Evolutionary conservation across 2,888 invertebrate genomes (phyloP).

Genomic region (Stenolophus ochropezus): DNA sequence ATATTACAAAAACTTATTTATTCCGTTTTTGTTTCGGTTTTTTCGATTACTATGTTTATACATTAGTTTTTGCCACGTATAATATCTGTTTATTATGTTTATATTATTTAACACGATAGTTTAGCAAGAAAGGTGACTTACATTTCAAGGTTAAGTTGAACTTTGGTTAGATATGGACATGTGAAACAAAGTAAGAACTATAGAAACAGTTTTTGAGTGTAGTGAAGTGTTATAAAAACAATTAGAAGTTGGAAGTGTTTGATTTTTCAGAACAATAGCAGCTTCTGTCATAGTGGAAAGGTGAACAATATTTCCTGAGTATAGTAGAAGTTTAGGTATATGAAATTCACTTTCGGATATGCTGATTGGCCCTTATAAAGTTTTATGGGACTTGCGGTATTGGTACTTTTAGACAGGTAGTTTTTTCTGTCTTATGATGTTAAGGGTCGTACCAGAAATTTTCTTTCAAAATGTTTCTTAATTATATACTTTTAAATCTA

Average conservation of each 20-base stretch:
- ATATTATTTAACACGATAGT: background rate
- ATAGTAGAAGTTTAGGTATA: too few relatives aligned
- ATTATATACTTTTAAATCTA: too few relatives aligned
- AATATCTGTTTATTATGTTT: constrained; percentile 10
- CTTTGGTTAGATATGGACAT: too few relatives aligned
- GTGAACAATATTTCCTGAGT: constrained; percentile 24
- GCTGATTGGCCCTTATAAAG: too few relatives aligned
- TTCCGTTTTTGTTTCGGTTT: constrained; percentile 1
- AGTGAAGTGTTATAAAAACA: background rate
- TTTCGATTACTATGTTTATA: background rate
- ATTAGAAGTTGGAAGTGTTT: constrained; percentile 2
- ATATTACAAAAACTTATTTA: background rate
- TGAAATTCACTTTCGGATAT: too few relatives aligned
- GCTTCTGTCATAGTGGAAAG: background rate
- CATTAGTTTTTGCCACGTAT: background rate
- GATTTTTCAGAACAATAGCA: background rate
- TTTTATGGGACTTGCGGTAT: too few relatives aligned
- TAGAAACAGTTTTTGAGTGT: too few relatives aligned
- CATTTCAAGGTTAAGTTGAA: constrained; percentile 15
- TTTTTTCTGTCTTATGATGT: too few relatives aligned
- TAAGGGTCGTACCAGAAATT: too few relatives aligned
- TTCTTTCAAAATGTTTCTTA: too few relatives aligned
- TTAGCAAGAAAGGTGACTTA: constrained; percentile 19
- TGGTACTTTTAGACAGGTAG: too few relatives aligned
- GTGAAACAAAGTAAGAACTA: too few relatives aligned